Conservation (phyloP, 1,140 invertebrate genomes). For the Goniozus legneri region DNA sequence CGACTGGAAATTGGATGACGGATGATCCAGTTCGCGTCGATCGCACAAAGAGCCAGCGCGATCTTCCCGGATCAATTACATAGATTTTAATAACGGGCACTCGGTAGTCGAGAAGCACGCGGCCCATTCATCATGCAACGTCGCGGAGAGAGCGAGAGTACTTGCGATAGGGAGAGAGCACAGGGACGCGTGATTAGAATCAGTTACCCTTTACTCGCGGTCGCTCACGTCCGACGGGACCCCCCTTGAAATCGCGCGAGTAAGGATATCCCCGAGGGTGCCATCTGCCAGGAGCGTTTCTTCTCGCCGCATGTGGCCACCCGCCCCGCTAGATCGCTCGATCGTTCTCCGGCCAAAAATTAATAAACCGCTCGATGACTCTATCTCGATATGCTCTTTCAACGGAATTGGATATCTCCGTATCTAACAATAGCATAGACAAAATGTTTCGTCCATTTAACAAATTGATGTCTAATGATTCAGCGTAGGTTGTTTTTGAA, state of each 20-base stretch:
- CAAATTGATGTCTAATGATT: no score
- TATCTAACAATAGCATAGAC: no score
- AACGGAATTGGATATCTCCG: no score
- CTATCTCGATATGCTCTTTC: not conserved
- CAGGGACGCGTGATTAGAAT: conserved; percentile 45
- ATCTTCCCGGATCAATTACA: conserved; percentile 35
- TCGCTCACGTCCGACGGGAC: conserved; percentile 20
- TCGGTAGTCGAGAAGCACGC: conserved; percentile 39
- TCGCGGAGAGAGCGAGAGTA: no score
- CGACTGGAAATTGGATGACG: not conserved
- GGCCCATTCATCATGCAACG: conserved; percentile 44
- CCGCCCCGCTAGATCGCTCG: not conserved
- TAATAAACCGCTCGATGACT: conserved; percentile 28
- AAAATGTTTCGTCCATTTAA: no score
- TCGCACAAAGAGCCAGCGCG: no score
- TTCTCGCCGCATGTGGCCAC: conserved; percentile 13
- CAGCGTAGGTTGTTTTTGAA: no score
- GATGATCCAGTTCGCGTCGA: no score
- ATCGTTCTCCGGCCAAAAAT: conserved; percentile 26
- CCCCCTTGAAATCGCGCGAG: conserved; percentile 30
- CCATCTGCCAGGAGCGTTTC: conserved; percentile 41
- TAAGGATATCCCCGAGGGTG: conserved; percentile 43
- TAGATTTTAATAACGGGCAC: conserved; percentile 37
- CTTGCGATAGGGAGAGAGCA: conserved; percentile 26
- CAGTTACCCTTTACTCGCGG: conserved; percentile 46